Conservation (phyloP, 1,140 invertebrate species). For the Drosophila ohnishii region DNA sequence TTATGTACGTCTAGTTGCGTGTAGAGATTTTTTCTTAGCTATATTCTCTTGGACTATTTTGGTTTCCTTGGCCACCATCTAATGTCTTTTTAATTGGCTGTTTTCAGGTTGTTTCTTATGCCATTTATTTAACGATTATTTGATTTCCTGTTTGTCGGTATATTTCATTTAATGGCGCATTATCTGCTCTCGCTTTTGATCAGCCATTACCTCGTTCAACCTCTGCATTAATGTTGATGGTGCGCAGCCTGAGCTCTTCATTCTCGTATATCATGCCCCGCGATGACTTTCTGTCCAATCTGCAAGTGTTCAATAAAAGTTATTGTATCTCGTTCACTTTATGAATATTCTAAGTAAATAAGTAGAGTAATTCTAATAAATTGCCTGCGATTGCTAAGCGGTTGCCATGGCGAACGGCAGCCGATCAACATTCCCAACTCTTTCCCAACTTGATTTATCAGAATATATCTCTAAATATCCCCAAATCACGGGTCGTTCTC, state of each 20-base stretch:
- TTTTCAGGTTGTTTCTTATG: conserved; percentile 41
- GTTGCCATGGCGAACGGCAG: conserved; percentile 68
- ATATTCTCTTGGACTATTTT: conserved; percentile 44
- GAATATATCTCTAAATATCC: conserved; percentile 13
- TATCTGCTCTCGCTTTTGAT: conserved; percentile 29
- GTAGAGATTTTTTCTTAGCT: conserved; percentile 24
- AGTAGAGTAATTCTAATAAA: conserved; percentile 1
- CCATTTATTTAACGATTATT: conserved; percentile 52
- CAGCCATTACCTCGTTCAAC: conserved; percentile 90
- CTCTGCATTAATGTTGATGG: conserved; percentile 96
- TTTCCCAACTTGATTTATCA: conserved; percentile 12
- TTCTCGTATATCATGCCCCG: conserved; percentile 95
- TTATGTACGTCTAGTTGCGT: conserved; percentile 21
- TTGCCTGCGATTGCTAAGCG: conserved; percentile 63
- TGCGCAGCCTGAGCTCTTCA: conserved; percentile 93
- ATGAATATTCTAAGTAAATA: background rate
- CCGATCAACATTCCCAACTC: conserved; percentile 59
- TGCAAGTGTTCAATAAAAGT: conserved; percentile 71
- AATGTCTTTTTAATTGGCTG: conserved; percentile 74
- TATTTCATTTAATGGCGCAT: conserved; percentile 19
- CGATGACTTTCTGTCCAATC: conserved; percentile 92
- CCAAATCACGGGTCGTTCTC: conserved; percentile 50
- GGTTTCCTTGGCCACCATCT: conserved; percentile 40
- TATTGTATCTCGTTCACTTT: background rate
- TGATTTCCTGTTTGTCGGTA: conserved; percentile 49